Conservation (phyloP, 2,888 invertebrate species). For the Digitonthophagus gazella region DNA sequence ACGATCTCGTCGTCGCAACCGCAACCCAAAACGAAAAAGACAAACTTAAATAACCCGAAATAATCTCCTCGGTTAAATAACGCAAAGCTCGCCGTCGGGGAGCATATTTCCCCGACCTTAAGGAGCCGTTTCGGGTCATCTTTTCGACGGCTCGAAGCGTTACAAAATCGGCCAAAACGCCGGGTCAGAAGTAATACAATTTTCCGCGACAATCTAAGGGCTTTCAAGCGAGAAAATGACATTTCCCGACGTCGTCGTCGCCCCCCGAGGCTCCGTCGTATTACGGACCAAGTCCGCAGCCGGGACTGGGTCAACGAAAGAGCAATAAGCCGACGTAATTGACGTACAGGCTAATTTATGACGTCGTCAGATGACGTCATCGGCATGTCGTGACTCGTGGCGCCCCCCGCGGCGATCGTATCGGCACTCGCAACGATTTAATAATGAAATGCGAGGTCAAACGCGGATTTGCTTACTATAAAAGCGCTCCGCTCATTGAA, state of each 20-base stretch:
- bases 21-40: too few relatives aligned
- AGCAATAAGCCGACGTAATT: background rate
- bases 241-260: background rate
- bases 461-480: background rate
- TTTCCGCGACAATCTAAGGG: background rate
- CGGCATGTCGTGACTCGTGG: background rate
- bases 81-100: too few relatives aligned
- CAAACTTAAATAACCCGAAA: too few relatives aligned
- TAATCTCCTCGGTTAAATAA: background rate
- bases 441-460: background rate
- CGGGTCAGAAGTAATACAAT: background rate
- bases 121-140: background rate
- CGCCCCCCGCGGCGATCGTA: background rate
- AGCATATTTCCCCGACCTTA: too few relatives aligned
- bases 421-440: background rate
- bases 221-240: too few relatives aligned
- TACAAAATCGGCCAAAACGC: background rate
- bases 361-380: background rate
- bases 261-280: background rate
- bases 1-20: background rate
- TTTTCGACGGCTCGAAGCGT: background rate
- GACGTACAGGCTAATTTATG: background rate
- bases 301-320: background rate
- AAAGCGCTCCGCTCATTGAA: background rate
- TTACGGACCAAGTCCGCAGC: background rate